Evolutionary conservation across 2,113 vertebrate species (phyloP).

Genomic region (Aegotheles bennettii): DNA sequence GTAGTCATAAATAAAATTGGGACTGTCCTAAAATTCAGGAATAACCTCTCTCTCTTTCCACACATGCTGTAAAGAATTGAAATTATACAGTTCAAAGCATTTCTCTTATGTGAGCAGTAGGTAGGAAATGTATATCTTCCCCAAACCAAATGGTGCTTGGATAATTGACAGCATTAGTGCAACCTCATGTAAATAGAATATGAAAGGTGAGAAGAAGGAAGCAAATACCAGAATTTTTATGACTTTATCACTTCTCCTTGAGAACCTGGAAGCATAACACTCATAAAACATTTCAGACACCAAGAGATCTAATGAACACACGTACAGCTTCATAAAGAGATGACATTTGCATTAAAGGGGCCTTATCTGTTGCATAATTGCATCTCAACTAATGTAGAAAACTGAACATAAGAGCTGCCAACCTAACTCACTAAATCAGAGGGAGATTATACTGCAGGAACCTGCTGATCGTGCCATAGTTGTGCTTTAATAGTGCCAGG

Average conservation of each 20-base stretch:
- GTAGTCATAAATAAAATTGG: conserved; percentile 10
- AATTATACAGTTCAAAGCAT: conserved; percentile 20
- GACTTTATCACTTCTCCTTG: background rate
- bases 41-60: conserved; percentile 1
- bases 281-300: background rate
- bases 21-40: conserved; percentile 10
- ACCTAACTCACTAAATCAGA: background rate
- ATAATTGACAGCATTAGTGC: conserved; percentile 45
- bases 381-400: background rate
- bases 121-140: background rate
- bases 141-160: background rate
- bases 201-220: conserved; percentile 23
- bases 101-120: background rate
- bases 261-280: background rate
- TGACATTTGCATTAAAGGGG: conserved; percentile 6
- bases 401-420: background rate
- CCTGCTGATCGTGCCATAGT: rapidly evolving
- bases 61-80: background rate
- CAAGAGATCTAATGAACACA: background rate
- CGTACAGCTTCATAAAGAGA: background rate
- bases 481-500: background rate
- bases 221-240: conserved; percentile 22
- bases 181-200: conserved; percentile 1
- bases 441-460: background rate
- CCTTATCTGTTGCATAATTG: conserved; percentile 4